Evolutionary conservation across 2,113 vertebrate species (phyloP), one percentile per base, ranked within the genome.

Genomic region (Psilopogon haemacephalus): DNA sequence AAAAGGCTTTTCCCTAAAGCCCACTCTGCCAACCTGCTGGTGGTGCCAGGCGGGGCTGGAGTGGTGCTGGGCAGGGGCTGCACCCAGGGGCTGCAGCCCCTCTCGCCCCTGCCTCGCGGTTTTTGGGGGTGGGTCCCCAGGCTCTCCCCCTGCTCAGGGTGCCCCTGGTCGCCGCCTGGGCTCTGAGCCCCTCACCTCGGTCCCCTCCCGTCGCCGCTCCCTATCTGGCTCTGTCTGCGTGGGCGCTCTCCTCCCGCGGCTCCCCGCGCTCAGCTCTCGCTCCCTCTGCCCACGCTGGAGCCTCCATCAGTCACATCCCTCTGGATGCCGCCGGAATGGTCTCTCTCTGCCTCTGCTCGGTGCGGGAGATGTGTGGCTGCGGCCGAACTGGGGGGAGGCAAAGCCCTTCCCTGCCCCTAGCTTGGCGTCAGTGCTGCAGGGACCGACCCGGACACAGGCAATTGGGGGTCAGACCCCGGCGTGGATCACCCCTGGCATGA

Each of bases 111-210:
- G 58, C 54, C 30, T 72, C 15, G 6, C 15, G 0, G 11, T 67
- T 26, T 4, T 35, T 4, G 24, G 44, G 72, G 58, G 7, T 27
- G 48, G 20, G 6, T 27, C 27, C n/a, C n/a, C 6, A 1, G 27
- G 20, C 27, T 54, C 42, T 40, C 21, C 11, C 5, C 26, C 30
- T 16, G 37, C 38, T 18, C 8, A 7, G 9, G 18, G 54, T 33
- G 52, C 16, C 24, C 7, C 30, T 0, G 1, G 1, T 15, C 7
- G 12, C 3, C 4, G 67, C 30, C 42, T 64, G 2, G 0, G 48
- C 77, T 77, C 50, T 0, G 8, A 84, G 71, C 40, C 72, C 63
- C 63, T 86, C 85, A 21, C 84, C 50, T 72, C 59, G 1, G 5
- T 46, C 74, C 78, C 38, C 75, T 80, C 65, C 62, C 32, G 18